A percentile compares a stretch with the other conserved stretches of the same genome.
These are phyloP conservation scores for Ophion obscuratus DNA, from an alignment of 2,888 invertebrate species.

Conservation along the genomic window DNA sequence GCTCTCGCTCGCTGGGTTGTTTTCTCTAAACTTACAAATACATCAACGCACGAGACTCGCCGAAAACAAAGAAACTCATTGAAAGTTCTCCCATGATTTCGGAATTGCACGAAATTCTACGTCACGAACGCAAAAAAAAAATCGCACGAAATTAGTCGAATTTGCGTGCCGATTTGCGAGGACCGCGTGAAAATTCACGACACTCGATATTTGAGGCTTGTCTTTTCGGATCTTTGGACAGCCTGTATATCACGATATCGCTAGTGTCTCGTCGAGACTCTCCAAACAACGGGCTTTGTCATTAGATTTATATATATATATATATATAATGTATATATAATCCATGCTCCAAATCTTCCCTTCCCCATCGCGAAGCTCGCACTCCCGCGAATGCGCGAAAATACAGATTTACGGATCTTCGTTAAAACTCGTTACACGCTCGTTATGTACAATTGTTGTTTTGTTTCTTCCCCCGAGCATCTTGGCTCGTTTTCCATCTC, in stretches of 20 bases:
- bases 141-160: not conserved
- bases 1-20: not conserved
- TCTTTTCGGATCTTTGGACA: not conserved
- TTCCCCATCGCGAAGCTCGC: conserved; percentile 49
- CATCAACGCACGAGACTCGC: not conserved
- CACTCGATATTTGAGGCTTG: not conserved
- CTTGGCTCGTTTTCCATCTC: conserved; percentile 17
- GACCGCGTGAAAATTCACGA: not conserved
- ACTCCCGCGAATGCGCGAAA: conserved; percentile 44
- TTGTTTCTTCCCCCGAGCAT: not conserved
- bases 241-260: conserved; percentile 3
- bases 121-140: not conserved
- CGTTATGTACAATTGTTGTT: conserved; percentile 69
- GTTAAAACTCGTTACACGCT: conserved; percentile 65
- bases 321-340: conserved; percentile 41
- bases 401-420: conserved; percentile 50
- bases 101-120: not conserved
- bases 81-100: not conserved
- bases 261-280: conserved; percentile 28
- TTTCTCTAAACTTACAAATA: not conserved
- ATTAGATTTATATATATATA: conserved; percentile 36
- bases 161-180: not conserved
- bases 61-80: not conserved
- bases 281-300: conserved; percentile 19
- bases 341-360: conserved; percentile 56